Percentiles rank a stretch among this genome's conserved stretches.
These are phyloP conservation scores for Heliothis subflexa DNA, from an alignment of 1,140 invertebrate genomes.

Conservation along the genomic window DNA sequence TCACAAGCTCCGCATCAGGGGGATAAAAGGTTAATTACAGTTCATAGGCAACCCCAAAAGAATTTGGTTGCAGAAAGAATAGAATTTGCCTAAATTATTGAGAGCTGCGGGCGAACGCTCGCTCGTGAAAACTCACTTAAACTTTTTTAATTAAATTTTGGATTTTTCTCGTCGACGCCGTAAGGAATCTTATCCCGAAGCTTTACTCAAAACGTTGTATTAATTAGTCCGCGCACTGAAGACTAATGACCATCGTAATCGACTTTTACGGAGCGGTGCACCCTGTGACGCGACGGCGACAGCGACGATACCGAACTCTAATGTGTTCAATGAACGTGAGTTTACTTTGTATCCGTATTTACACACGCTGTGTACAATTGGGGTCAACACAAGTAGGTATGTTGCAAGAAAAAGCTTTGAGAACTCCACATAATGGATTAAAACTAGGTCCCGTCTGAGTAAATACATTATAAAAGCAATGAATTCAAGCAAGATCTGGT, in stretches of 20 bases:
- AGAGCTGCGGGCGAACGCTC: conserved; percentile 70
- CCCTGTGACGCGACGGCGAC: conserved; percentile 27
- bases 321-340: background rate
- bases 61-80: conserved; percentile 73
- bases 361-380: background rate
- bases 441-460: conserved; percentile 37
- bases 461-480: conserved; percentile 47
- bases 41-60: conserved; percentile 57
- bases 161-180: conserved; percentile 74
- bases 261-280: conserved; percentile 66
- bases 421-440: conserved; percentile 19
- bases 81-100: conserved; percentile 78
- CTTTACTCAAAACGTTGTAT: conserved; percentile 81
- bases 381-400: conserved; percentile 8
- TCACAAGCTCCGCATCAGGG: conserved; percentile 33
- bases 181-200: conserved; percentile 70
- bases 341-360: conserved; percentile 5
- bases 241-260: conserved; percentile 75
- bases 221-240: conserved; percentile 72
- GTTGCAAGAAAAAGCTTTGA: conserved; percentile 13
- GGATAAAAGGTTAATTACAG: conserved; percentile 63
- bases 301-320: background rate
- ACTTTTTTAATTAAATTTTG: conserved; percentile 86
- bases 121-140: conserved; percentile 83
- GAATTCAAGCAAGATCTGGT: conserved; percentile 44